Conservation (phyloP, 1,140 invertebrate species). For the Colletes gigas region DNA sequence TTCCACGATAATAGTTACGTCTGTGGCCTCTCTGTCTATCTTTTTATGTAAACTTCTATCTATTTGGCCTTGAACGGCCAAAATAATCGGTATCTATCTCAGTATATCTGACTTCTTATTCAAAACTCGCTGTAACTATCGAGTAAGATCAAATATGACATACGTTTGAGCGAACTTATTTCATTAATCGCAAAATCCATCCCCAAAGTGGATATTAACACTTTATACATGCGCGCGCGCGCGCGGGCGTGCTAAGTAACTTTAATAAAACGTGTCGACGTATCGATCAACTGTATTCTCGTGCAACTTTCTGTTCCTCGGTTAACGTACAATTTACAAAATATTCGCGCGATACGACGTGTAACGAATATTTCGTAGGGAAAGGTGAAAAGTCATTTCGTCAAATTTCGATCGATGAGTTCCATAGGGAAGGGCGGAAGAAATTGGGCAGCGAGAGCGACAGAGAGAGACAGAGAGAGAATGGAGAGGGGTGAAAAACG, state of each 20-base stretch:
- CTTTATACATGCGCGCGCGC: not conserved
- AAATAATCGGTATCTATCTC: too few relatives aligned
- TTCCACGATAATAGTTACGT: too few relatives aligned
- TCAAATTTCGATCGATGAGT: conserved; percentile 48
- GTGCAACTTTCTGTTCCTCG: conserved; percentile 52
- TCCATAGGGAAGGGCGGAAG: not conserved
- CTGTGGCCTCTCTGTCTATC: too few relatives aligned
- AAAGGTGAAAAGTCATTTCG: conserved; percentile 57
- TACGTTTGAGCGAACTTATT: too few relatives aligned
- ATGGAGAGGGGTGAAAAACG: not conserved
- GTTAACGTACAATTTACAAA: conserved; percentile 57
- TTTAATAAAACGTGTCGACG: conserved; percentile 45
- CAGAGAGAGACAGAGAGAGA: not conserved
- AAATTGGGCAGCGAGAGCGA: not conserved
- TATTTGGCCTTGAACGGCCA: too few relatives aligned
- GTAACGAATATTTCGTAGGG: not conserved
- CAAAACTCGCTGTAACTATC: too few relatives aligned
- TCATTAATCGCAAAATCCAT: too few relatives aligned
- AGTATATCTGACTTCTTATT: too few relatives aligned
- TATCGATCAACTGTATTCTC: conserved; percentile 61
- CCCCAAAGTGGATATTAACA: too few relatives aligned
- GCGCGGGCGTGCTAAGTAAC: conserved; percentile 6
- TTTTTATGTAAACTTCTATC: too few relatives aligned
- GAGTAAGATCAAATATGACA: too few relatives aligned
- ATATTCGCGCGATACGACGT: conserved; percentile 55